Conservation (phyloP, 1,140 invertebrate genomes). For the Brevipalpus yothersi region DNA sequence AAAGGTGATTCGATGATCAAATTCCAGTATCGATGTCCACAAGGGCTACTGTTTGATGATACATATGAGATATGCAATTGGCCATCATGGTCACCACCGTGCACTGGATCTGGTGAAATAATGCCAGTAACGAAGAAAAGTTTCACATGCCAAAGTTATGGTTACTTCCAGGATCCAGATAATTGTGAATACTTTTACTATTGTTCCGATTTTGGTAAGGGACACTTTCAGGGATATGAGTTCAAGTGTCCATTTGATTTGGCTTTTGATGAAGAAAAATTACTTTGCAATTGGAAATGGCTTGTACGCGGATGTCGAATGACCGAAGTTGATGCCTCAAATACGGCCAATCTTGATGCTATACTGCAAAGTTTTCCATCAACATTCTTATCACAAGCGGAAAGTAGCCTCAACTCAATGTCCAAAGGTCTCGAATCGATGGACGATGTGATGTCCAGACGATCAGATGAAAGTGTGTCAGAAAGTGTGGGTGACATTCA, state of each 20-base stretch:
- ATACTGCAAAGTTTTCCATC: background rate
- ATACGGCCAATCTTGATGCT: background rate
- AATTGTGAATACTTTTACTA: conserved; percentile 67
- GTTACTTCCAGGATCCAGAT: conserved; percentile 50
- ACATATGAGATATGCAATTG: conserved; percentile 40
- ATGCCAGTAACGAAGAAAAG: conserved; percentile 35
- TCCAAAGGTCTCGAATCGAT: background rate
- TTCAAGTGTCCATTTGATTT: conserved; percentile 57
- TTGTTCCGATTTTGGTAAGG: conserved; percentile 37
- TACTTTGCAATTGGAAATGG: conserved; percentile 59
- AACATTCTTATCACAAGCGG: background rate
- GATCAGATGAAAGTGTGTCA: background rate
- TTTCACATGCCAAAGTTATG: conserved; percentile 23
- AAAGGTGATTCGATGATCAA: conserved; percentile 28
- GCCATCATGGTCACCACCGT: conserved; percentile 44
- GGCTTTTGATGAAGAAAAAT: conserved; percentile 41
- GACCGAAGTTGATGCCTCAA: conserved; percentile 1
- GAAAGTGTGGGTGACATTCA: background rate
- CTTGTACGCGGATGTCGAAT: conserved; percentile 36
- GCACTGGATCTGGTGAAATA: conserved; percentile 28
- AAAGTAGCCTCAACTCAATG: background rate
- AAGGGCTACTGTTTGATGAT: conserved; percentile 51
- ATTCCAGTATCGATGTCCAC: conserved; percentile 56
- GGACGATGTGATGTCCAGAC: background rate
- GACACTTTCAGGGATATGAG: conserved; percentile 36